Evolutionary conservation across 2,113 vertebrate species (phyloP), one percentile per base, ranked within the genome.

Genomic region (Xyrauchen texanus): DNA sequence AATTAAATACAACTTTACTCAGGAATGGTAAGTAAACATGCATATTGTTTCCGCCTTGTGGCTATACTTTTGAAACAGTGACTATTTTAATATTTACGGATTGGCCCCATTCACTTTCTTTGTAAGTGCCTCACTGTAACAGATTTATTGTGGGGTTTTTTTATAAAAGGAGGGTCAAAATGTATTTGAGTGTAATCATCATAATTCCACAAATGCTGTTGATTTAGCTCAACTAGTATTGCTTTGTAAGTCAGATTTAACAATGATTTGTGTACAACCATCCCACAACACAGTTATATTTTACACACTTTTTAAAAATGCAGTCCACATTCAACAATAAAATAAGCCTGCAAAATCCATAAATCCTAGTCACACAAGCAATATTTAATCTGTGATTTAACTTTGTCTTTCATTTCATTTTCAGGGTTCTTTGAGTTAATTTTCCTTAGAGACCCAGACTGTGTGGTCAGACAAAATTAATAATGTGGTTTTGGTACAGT

Each of bases 271-370:
- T 61, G 55, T 61, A 79, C 69, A 72, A 61, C 87, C 81, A 62
- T 81, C 84, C 84, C 77, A 86, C 72, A 84, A 79, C 68, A 61
- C 64, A 15, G 86, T 60, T 73, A 72, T 72, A 58, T 60, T 16
- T 16, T 53, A 70, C 13, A 42, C 13, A 45, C 21, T 34, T 34
- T 1, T 34, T 34, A 12, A 12, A 85, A 88, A 84, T 55, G 16
- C 16, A 81, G 76, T 78, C 80, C 84, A 87, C 67, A 79, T 81
- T 82, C 83, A 74, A 85, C 73, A 83, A 57, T 83, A 65, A 84
- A 77, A 78, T 64, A 81, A 68, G 47, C 60, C 55, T 60, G 69
- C 8, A 16, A 55, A 60, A 72, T 4, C 44, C 34, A 80, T 85
- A 85, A 78, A 87, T 87, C 65, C 81, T 13, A 68, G 67, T 69